Conservation (phyloP, 2,888 invertebrate species). For the Barypeithes pellucidus region DNA sequence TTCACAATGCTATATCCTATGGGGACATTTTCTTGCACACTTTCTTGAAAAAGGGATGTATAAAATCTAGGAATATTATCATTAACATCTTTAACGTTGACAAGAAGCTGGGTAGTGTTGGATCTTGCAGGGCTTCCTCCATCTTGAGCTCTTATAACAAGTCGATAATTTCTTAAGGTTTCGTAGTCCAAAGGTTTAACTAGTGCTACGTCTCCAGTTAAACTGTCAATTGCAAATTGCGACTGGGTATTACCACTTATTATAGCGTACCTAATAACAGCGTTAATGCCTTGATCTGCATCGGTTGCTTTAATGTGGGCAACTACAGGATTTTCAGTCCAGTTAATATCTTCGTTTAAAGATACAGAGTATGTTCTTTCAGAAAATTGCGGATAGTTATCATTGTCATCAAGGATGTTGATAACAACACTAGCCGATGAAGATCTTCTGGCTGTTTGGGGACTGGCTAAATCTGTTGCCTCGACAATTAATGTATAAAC, state of each 20-base stretch:
- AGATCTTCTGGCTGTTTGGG: conserved; percentile 84
- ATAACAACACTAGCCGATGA: conserved; percentile 88
- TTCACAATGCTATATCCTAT: conserved; percentile 90
- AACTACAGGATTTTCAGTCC: conserved; percentile 87
- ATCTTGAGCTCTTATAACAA: conserved; percentile 96
- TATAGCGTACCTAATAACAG: conserved; percentile 93
- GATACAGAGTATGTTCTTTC: conserved; percentile 91
- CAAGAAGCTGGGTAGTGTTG: conserved; percentile 94
- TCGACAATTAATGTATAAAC: conserved; percentile 88
- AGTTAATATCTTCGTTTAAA: conserved; percentile 91
- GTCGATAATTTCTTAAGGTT: conserved; percentile 85
- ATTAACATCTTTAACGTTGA: conserved; percentile 94
- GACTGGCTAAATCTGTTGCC: conserved; percentile 89
- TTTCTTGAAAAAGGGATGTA: conserved; percentile 92
- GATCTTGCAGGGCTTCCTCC: conserved; percentile 95
- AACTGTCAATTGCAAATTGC: conserved; percentile 94
- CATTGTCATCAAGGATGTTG: conserved; percentile 90
- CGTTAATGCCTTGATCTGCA: conserved; percentile 93
- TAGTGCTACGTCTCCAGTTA: conserved; percentile 91
- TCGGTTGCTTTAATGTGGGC: conserved; percentile 91
- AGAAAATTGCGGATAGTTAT: conserved; percentile 94
- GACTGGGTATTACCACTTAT: conserved; percentile 96
- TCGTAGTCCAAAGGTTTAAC: conserved; percentile 94
- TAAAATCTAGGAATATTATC: conserved; percentile 96
- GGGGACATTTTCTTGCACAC: conserved; percentile 92